phyloP scores from a whole-genome alignment of 2,797 vertebrate species.

The Halcyon chelicuti region DNA sequence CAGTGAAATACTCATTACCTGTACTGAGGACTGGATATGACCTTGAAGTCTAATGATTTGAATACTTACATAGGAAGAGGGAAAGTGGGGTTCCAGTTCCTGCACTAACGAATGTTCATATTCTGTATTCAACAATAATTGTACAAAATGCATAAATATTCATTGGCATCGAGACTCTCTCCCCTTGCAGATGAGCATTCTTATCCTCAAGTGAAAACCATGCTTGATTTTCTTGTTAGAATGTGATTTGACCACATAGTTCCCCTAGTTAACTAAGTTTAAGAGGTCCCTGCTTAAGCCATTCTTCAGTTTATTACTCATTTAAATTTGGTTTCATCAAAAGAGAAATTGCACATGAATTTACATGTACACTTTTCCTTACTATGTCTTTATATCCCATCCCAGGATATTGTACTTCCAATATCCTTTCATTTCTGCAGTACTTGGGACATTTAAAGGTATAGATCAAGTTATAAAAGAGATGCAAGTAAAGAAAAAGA shows the following conservation, averaged over 20 bases:
- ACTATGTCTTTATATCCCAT: neutral
- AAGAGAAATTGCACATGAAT: neutral
- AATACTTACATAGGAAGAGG: neutral
- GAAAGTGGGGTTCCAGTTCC: neutral
- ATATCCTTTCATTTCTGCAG: neutral
- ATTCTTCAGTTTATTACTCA: neutral
- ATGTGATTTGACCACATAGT: neutral
- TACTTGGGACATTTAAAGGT: neutral
- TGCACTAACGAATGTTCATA: neutral
- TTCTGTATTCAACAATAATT: conserved; percentile 11
- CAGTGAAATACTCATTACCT: neutral
- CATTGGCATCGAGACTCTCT: neutral
- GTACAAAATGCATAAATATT: conserved; percentile 18
- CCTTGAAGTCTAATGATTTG: neutral
- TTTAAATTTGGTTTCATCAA: neutral
- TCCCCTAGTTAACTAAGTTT: neutral
- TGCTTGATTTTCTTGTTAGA: neutral
- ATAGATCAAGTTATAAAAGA: neutral
- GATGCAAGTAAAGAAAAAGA: neutral
- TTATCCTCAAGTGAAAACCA: neutral
- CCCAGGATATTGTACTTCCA: neutral
- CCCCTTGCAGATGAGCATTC: neutral
- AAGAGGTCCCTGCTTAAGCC: neutral
- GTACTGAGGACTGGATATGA: neutral
- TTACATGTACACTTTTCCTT: neutral